Evolutionary conservation across 2,888 invertebrate genomes (phyloP).

Genomic region (Lasioglossum vierecki): DNA sequence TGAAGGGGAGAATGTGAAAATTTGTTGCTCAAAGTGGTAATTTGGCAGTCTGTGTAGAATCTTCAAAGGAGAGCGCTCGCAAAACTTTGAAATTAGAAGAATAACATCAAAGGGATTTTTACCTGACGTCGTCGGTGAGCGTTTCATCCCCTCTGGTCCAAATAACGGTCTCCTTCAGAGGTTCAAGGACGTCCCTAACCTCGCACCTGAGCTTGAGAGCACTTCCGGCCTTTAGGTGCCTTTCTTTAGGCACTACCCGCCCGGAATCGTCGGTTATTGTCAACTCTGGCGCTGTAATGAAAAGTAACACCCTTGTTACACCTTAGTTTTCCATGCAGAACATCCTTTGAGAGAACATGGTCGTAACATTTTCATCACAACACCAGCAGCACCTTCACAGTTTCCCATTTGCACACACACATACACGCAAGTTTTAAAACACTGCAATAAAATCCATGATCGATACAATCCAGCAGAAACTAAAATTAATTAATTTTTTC

Average conservation of each 20-base stretch:
- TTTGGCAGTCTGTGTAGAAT: background rate
- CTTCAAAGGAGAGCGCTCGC: background rate
- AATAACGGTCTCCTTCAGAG: conserved; percentile 84
- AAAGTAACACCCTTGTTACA: background rate
- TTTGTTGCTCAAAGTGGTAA: background rate
- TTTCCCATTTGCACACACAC: background rate
- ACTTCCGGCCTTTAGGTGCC: conserved; percentile 87
- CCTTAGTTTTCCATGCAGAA: background rate
- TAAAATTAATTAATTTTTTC: background rate
- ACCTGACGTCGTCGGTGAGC: conserved; percentile 86
- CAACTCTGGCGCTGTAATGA: conserved; percentile 86
- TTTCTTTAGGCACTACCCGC: conserved; percentile 85
- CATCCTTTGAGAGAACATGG: background rate
- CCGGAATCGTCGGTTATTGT: conserved; percentile 87
- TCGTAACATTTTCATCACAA: background rate
- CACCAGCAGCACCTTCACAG: background rate
- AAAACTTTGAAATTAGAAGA: background rate
- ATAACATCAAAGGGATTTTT: conserved; percentile 68
- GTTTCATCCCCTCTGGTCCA: conserved; percentile 86
- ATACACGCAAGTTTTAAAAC: background rate
- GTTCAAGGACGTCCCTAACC: conserved; percentile 82
- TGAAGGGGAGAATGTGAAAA: background rate
- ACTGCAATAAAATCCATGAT: background rate
- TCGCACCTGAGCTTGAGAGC: conserved; percentile 85
- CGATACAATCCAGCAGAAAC: background rate